Evolutionary conservation across 2,888 invertebrate genomes (phyloP).

Genomic region (Cephus runcator): DNA sequence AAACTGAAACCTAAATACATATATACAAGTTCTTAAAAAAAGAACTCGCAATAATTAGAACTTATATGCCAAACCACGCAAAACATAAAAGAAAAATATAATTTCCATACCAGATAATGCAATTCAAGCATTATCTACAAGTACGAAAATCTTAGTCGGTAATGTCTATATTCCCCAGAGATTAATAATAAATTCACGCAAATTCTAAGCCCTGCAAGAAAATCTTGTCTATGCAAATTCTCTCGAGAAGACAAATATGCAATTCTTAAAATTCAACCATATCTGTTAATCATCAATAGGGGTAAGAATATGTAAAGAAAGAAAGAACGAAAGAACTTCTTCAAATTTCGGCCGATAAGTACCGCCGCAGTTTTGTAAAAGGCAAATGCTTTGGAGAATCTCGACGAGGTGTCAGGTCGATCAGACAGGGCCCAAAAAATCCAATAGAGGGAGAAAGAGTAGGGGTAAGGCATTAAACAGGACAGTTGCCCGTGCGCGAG

Average conservation of each 20-base stretch:
- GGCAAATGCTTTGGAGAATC: not conserved
- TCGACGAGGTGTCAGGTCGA: not conserved
- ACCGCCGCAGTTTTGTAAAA: not conserved
- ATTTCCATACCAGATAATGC: not conserved
- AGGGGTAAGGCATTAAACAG: not conserved
- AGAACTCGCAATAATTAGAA: not conserved
- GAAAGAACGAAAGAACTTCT: not conserved
- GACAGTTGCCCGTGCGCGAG: constrained; percentile 46
- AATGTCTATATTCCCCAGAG: not conserved
- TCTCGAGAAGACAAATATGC: not conserved
- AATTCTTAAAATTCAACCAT: not conserved
- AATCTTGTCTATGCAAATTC: not conserved
- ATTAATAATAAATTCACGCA: not conserved
- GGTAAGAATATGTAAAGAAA: not conserved
- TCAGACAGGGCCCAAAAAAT: not conserved
- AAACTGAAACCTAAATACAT: not conserved
- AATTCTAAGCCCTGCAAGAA: not conserved
- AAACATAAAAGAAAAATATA: not conserved
- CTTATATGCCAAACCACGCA: not conserved
- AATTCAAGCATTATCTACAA: not conserved
- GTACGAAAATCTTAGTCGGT: not conserved
- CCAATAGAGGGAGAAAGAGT: not conserved
- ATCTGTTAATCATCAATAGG: not conserved
- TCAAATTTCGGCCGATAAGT: not conserved
- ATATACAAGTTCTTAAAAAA: not conserved